These are phyloP conservation scores for Aegotheles bennettii DNA, from an alignment of 2,113 vertebrate species.

Conservation along the genomic window DNA sequence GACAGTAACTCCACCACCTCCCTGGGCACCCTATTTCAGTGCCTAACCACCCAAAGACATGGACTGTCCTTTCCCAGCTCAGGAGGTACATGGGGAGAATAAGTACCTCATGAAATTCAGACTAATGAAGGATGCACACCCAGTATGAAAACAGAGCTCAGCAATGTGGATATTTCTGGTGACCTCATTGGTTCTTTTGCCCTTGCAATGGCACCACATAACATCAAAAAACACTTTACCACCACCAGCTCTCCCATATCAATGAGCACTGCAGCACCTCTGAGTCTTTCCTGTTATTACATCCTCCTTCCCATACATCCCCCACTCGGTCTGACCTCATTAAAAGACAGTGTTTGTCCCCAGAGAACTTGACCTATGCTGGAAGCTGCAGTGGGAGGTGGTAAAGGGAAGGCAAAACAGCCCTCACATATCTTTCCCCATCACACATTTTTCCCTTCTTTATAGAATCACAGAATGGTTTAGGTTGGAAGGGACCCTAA, in stretches of 20 bases:
- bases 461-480: too few species aligned
- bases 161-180: neutral
- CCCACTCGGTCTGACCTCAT: neutral
- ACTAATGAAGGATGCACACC: rapidly evolving
- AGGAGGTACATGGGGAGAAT: neutral
- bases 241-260: rapidly evolving
- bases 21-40: too few species aligned
- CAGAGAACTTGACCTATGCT: neutral
- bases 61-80: neutral
- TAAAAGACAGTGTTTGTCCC: neutral
- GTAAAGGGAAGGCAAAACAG: neutral
- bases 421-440: neutral
- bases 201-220: neutral
- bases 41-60: too few species aligned
- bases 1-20: too few species aligned
- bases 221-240: rapidly evolving
- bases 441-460: too few species aligned
- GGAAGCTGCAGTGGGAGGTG: neutral
- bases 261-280: neutral
- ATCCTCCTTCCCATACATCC: neutral
- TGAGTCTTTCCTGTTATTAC: neutral
- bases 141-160: neutral
- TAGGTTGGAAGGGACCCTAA: too few species aligned
- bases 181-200: neutral
- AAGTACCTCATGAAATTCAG: neutral